Percentiles rank a stretch among this genome's conserved stretches.
Evolutionary conservation across 2,113 vertebrate species (phyloP).

Genomic region (Halcyon senegalensis): DNA sequence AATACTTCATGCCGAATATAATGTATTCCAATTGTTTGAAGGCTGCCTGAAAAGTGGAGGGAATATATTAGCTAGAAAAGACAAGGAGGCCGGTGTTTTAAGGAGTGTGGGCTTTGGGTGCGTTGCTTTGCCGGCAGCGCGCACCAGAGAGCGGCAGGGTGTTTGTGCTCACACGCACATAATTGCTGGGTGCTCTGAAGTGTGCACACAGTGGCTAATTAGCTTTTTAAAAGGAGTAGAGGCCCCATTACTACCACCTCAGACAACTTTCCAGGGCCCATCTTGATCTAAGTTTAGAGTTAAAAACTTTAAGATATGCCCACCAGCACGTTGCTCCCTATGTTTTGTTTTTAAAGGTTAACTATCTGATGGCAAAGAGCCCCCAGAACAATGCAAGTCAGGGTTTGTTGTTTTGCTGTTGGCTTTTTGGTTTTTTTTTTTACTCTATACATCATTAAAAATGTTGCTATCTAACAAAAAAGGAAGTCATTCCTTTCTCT

Average conservation of each 20-base stretch:
- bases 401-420: not conserved
- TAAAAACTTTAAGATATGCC: not conserved
- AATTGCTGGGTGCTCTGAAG: not conserved
- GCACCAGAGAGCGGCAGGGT: not conserved
- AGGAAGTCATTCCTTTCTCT: not conserved
- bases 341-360: not conserved
- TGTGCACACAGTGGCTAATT: not conserved
- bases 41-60: not conserved
- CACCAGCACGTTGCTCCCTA: not conserved
- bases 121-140: not conserved
- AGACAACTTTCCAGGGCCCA: not conserved
- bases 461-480: not conserved
- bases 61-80: not conserved
- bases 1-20: not conserved
- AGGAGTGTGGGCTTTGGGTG: not conserved
- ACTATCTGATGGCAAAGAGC: not conserved
- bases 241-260: not conserved
- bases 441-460: not conserved
- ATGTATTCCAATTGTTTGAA: not conserved
- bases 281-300: not conserved
- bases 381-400: not conserved
- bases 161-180: not conserved
- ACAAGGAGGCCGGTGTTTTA: not conserved
- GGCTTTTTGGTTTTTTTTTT: not conserved
- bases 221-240: not conserved